Base-by-base conservation (phyloP, 1,140 invertebrate species). In the Drosophila arawakana region DNA sequence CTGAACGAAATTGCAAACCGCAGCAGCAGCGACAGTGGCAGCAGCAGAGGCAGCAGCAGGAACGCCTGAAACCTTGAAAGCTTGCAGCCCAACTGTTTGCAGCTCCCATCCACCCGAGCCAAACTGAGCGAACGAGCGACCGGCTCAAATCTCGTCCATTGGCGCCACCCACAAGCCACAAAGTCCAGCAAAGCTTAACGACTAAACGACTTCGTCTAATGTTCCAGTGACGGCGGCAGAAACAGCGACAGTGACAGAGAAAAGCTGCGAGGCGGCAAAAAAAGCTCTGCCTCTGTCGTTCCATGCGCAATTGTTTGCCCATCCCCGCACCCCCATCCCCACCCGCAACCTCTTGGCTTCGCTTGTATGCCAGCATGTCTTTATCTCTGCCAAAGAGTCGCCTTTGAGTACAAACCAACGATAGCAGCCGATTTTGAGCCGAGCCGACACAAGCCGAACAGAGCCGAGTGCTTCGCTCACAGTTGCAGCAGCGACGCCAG, bases 41-140 rank as follows among this genome's bases (percentile, higher is more conserved):
- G 59, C 37, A 54, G 52, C 63, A 30, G 47, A 37, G 57, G 41
- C 58, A 74, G 65, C 62, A 73, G 68, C 54, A 63, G 49, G 34
- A 55, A 69, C 63, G 65, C 71, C 71, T 73, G 66, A 73, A 73
- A 73, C 70, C 70, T 73, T 71, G 58, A 83, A 83, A 83, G 72
- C 80, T 82, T 71, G 57, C 65, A 69, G 65, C 35, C 34, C 49
- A 35, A 67, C 55, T 73, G 54, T 73, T 60, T 68, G 47, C 9
- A 54, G 55, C 63, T 68, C 71, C 60, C 47, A 18, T n/a, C 25
- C 39, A 39, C 59, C 50, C 50, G 50, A 57, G 15, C 54, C 8
- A 18, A 30, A 30, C 18, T 30, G 25, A 30, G 25, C 4, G 25
- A 21, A 30, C 58, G 25, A 60, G 30, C 44, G 54, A 44, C 70